Evolutionary conservation across 1,140 invertebrate species (phyloP).

Genomic region (Panulirus ornatus): DNA sequence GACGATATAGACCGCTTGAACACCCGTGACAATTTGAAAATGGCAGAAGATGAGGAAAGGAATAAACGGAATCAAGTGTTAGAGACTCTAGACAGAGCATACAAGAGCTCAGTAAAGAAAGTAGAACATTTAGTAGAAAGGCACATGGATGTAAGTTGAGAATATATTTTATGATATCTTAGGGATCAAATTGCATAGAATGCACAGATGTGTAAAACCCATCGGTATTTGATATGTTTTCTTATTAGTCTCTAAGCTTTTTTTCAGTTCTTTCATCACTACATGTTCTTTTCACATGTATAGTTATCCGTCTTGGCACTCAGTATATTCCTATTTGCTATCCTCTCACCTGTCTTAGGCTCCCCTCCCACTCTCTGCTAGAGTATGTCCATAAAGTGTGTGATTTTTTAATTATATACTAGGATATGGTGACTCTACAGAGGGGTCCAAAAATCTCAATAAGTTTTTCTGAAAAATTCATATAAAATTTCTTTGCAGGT

Average conservation of each 20-base stretch:
- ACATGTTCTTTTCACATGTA: background rate
- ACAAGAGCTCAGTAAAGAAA: constrained; percentile 78
- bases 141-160: constrained; percentile 82
- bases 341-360: background rate
- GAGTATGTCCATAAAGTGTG: too few relatives aligned
- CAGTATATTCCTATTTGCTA: background rate
- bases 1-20: constrained; percentile 87
- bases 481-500: too few relatives aligned
- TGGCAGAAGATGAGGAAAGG: constrained; percentile 84
- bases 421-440: too few relatives aligned
- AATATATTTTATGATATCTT: background rate
- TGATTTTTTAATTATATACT: too few relatives aligned
- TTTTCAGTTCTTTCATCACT: background rate
- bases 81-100: constrained; percentile 68
- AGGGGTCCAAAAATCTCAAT: too few relatives aligned
- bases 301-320: background rate
- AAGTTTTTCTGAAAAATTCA: too few relatives aligned
- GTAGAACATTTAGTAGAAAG: constrained; percentile 85
- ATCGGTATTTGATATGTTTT: background rate
- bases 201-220: background rate
- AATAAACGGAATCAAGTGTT: constrained; percentile 70
- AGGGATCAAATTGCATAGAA: background rate
- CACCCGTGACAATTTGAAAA: constrained; percentile 94
- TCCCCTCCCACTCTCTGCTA: background rate
- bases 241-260: background rate